Base-by-base conservation (phyloP, 2,888 invertebrate genomes). In the Callyntrura guangdongensis region DNA sequence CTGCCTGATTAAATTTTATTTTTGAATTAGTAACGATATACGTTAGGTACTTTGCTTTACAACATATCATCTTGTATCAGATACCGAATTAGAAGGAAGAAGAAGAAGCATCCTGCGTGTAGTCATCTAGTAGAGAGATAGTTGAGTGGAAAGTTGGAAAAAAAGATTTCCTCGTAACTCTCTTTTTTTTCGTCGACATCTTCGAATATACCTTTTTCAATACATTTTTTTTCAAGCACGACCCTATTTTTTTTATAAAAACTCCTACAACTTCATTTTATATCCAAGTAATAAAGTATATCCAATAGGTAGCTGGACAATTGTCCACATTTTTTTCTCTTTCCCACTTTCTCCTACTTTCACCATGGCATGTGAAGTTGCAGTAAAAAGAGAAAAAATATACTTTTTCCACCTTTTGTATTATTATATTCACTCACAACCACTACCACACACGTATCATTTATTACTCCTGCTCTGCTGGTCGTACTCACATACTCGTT, bases 351-450 rank as follows among this genome's bases (percentile, higher is more conserved):
- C 8, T 69, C 5, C 17, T 69, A 45, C 14, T 1, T 11, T 59
- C 36, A 36, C 12, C 61, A 27, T 77, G 56, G 81, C 81, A 61
- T 81, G 81, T 61, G 61, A 61, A 61, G 17, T 61, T 45, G 59
- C 61, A 61, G 53, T 81, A 81, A 81, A 81, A 61, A 59, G 22
- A 14, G 53, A 14, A 56, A 56, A 77, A 77, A 53, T 53, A 20
- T 17, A 17, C 12, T 27, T 25, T 81, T 59, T 69, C n/a, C 45
- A 36, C 45, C 36, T 69, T 36, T 14, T 53, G 53, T 53, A 53
- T 36, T 53, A 6, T 67, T 67, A 36, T 67, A 14, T 67, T 11
- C 69, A 45, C 45, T 11, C 45, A 69, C 45, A 6, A 67, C 61
- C 67, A 67, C 11, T 27, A 12, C 36, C n/a, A 17, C 14, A 67